A percentile compares a stretch with the other conserved stretches of the same genome.
These are phyloP conservation scores for Heliconius himera DNA, from an alignment of 1,140 invertebrate genomes.

Conservation along the genomic window DNA sequence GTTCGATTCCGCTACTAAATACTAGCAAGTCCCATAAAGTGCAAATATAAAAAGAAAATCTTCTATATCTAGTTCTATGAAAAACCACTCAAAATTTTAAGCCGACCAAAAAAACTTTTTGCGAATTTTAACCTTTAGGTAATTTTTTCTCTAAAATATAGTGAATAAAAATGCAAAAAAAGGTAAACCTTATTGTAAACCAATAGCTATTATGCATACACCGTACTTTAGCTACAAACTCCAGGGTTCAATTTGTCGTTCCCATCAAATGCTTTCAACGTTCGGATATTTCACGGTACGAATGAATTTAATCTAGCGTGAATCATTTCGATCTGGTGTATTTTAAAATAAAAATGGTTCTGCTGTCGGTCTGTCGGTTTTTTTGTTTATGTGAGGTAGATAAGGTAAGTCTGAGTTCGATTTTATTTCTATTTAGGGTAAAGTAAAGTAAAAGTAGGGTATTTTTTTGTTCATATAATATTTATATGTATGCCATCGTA, in stretches of 20 bases:
- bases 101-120: no score
- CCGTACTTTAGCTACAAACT: not conserved
- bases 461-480: no score
- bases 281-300: not conserved
- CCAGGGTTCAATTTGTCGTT: not conserved
- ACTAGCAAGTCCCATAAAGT: no score
- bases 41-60: no score
- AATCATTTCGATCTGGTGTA: slow-evolving; percentile 11
- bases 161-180: not conserved
- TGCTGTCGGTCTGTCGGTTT: not conserved
- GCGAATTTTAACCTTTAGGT: no score
- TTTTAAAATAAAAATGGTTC: not conserved
- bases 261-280: not conserved
- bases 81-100: no score
- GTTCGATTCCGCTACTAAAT: no score
- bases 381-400: not conserved
- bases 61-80: no score
- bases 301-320: slow-evolving; percentile 18
- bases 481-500: no score
- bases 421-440: no score
- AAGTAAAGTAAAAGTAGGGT: no score
- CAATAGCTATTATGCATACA: not conserved
- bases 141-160: not conserved
- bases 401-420: not conserved
- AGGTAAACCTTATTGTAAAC: not conserved